These are phyloP conservation scores for Tringa solitaria DNA, from an alignment of 2,113 vertebrate species.

Conservation along the genomic window DNA sequence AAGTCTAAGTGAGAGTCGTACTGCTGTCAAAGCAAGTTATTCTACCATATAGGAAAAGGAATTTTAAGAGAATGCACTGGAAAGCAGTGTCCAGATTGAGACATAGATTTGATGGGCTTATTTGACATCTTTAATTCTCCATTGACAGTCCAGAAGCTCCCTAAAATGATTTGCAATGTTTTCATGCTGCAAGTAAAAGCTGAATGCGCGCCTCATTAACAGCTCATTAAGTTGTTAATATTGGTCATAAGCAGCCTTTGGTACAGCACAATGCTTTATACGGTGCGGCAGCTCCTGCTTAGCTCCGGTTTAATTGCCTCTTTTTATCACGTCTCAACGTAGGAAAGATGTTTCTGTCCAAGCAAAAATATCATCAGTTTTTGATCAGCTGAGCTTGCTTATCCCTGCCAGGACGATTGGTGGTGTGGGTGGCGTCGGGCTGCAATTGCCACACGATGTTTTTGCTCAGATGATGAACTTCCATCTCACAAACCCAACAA, in stretches of 20 bases:
- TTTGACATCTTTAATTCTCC: constrained; percentile 57
- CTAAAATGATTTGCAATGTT: constrained; percentile 66
- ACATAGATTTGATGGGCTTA: constrained; percentile 41
- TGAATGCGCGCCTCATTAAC: constrained; percentile 64
- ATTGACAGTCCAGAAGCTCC: constrained; percentile 44
- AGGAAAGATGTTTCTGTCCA: not conserved
- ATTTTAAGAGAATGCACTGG: constrained; percentile 41
- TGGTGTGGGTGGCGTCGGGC: not conserved
- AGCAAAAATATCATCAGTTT: not conserved
- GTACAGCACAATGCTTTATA: constrained; percentile 39
- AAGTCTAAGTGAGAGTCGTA: constrained; percentile 12
- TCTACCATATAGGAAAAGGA: constrained; percentile 11
- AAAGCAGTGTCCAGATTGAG: constrained; percentile 51
- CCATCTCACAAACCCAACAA: not conserved
- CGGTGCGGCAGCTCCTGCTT: constrained; percentile 26
- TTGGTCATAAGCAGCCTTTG: constrained; percentile 67
- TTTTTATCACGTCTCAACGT: not conserved
- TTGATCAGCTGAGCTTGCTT: not conserved
- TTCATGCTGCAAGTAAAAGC: constrained; percentile 62
- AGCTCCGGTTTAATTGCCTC: constrained; percentile 43
- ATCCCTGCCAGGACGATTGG: not conserved
- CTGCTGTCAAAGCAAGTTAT: constrained; percentile 54
- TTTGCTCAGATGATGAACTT: not conserved
- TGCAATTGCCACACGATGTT: fast-evolving
- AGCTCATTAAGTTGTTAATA: constrained; percentile 73